Conservation (phyloP, 2,888 invertebrate species). For the Phytoseiulus persimilis region DNA sequence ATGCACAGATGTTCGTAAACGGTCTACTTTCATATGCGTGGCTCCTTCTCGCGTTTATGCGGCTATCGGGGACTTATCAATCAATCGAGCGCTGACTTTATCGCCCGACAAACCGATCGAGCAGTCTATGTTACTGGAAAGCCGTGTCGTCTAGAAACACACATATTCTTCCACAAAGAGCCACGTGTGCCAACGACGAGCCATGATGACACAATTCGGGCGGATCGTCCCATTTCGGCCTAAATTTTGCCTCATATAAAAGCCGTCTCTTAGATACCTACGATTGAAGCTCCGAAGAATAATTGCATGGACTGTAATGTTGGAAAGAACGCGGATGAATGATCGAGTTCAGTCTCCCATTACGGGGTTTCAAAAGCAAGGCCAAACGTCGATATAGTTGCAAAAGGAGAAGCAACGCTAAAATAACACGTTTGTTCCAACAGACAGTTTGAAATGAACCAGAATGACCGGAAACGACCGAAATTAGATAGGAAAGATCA, state of each 20-base stretch:
- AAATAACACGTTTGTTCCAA: no score
- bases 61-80: background rate
- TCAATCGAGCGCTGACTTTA: background rate
- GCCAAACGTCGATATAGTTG: no score
- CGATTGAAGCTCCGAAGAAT: background rate
- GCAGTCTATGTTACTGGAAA: background rate
- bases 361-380: no score
- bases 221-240: background rate
- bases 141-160: background rate
- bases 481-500: no score
- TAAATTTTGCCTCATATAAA: background rate
- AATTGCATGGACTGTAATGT: no score
- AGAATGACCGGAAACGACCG: no score
- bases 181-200: background rate
- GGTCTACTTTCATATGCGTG: no score
- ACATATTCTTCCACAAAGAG: background rate
- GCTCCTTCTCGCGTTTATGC: background rate
- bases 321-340: no score
- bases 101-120: background rate
- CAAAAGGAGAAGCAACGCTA: no score
- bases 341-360: no score
- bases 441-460: no score
- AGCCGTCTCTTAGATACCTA: background rate
- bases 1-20: no score
- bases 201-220: background rate